These are phyloP conservation scores for Digitonthophagus gazella DNA, from an alignment of 2,888 invertebrate genomes.

Conservation along the genomic window DNA sequence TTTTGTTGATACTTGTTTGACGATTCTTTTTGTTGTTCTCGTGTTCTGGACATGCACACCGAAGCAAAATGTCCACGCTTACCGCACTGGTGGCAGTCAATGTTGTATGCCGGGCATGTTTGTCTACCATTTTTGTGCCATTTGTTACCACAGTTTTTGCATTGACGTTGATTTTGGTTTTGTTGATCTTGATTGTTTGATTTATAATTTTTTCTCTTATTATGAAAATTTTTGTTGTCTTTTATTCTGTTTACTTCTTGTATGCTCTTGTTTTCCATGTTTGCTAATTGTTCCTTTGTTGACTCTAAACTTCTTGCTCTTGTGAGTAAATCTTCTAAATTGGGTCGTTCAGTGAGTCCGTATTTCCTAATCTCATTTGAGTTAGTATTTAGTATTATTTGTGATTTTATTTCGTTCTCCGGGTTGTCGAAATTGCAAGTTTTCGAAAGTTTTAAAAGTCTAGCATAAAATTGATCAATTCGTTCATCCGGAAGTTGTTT, in stretches of 20 bases:
- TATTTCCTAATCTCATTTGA: background rate
- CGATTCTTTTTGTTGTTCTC: background rate
- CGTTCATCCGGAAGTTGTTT: constrained; percentile 15
- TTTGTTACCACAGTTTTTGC: constrained; percentile 26
- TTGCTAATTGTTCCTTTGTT: background rate
- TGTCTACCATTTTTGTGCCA: constrained; percentile 27
- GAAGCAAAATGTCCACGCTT: constrained; percentile 27
- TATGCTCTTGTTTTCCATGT: background rate
- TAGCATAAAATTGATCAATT: constrained; percentile 22
- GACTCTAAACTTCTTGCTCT: background rate
- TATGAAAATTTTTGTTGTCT: background rate
- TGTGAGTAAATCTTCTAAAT: background rate
- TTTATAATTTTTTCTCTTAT: background rate
- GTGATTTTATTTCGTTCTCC: background rate
- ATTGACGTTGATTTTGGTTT: constrained; percentile 5
- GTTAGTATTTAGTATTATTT: constrained; percentile 10
- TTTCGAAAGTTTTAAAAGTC: constrained; percentile 8
- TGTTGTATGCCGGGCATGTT: constrained; percentile 27
- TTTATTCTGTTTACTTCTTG: background rate
- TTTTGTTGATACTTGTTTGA: too few species aligned
- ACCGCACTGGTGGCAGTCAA: constrained; percentile 20
- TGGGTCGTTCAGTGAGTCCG: background rate
- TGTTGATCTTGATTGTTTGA: background rate
- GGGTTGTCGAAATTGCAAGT: background rate
- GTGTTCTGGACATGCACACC: constrained; percentile 19